phyloP scores from a whole-genome alignment of 2,113 vertebrate genomes.

The Python bivittatus region DNA sequence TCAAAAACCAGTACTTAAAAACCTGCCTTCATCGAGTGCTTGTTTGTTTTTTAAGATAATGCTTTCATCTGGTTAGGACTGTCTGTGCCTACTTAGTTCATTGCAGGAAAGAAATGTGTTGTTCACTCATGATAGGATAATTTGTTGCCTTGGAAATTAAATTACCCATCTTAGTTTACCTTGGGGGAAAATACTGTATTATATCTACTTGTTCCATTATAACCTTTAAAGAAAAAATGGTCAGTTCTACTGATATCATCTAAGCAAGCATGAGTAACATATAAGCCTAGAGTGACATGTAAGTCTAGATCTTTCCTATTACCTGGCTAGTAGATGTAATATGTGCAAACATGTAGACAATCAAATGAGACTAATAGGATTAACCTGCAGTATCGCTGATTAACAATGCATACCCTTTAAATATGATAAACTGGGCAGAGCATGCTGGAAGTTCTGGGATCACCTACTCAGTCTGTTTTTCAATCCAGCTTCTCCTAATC shows the following conservation, averaged over 20 bases:
- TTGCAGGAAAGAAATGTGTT: constrained; percentile 72
- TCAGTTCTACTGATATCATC: constrained; percentile 56
- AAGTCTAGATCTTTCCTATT: neutral
- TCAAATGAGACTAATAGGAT: neutral
- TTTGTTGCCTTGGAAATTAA: constrained; percentile 78
- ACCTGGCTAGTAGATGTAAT: neutral
- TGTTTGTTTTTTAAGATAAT: constrained; percentile 70
- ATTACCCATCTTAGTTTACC: constrained; percentile 71
- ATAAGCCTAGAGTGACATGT: constrained; percentile 40
- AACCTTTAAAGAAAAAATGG: constrained; percentile 58
- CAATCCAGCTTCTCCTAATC: too few species aligned
- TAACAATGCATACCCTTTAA: neutral
- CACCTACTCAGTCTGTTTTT: too few species aligned
- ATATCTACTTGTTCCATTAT: constrained; percentile 69
- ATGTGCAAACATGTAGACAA: neutral
- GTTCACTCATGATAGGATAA: constrained; percentile 72
- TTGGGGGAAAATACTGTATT: constrained; percentile 63
- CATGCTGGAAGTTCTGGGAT: neutral
- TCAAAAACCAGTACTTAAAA: constrained; percentile 62
- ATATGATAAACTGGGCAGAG: neutral
- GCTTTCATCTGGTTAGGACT: constrained; percentile 76
- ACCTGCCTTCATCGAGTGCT: constrained; percentile 71
- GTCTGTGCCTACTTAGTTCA: constrained; percentile 70
- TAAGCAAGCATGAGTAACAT: constrained; percentile 59
- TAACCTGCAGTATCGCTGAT: neutral